These are phyloP conservation scores for Zophobas atratus DNA, from an alignment of 1,140 invertebrate species.

Conservation along the genomic window DNA sequence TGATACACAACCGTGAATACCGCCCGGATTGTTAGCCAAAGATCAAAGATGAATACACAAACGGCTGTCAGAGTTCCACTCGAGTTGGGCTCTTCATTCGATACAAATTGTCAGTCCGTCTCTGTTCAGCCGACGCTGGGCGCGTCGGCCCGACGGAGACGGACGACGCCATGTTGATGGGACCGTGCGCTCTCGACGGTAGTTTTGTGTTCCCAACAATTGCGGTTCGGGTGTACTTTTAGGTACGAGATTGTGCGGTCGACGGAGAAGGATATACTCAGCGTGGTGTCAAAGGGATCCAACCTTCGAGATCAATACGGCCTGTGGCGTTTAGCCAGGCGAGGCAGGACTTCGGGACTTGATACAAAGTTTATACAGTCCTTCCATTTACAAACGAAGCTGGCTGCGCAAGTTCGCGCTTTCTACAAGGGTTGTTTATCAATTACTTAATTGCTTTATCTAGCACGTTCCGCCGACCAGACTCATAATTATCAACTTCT, in stretches of 20 bases:
- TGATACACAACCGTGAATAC: constrained; percentile 51
- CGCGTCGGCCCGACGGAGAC: constrained; percentile 30
- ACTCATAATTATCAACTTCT: constrained; percentile 59
- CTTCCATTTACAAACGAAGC: constrained; percentile 57
- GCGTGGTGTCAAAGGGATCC: constrained; percentile 58
- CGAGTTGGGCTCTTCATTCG: constrained; percentile 51
- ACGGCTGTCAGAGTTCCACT: constrained; percentile 54
- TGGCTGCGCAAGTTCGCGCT: constrained; percentile 42
- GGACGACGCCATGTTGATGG: constrained; percentile 49
- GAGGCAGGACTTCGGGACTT: constrained; percentile 61
- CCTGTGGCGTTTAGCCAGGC: constrained; percentile 61
- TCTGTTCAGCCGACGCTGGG: neutral
- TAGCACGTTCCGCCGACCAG: constrained; percentile 60
- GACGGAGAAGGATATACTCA: constrained; percentile 53
- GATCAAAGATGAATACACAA: constrained; percentile 60
- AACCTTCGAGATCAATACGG: constrained; percentile 62
- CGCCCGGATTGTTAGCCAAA: constrained; percentile 57
- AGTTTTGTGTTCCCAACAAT: constrained; percentile 50
- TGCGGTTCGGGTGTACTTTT: constrained; percentile 48
- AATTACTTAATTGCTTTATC: constrained; percentile 64
- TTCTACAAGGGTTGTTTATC: constrained; percentile 60
- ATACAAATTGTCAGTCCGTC: constrained; percentile 50
- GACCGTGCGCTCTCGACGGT: constrained; percentile 49
- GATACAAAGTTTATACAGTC: constrained; percentile 62
- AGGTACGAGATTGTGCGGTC: constrained; percentile 43